Conservation (phyloP, 1,140 invertebrate species). For the Calliphora vicina region DNA sequence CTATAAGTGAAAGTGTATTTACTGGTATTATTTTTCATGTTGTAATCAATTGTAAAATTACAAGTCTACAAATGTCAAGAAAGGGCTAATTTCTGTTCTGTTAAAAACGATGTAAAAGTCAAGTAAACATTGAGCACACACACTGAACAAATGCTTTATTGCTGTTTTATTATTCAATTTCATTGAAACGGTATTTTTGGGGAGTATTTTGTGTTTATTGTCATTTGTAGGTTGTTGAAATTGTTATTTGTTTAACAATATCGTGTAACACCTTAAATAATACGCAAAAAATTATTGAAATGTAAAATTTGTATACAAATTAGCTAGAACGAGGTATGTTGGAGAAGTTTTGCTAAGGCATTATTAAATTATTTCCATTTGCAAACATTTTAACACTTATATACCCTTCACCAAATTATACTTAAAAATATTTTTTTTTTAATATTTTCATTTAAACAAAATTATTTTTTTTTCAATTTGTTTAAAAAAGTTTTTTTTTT, state of each 20-base stretch:
- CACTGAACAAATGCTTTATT: background rate
- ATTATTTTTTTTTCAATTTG: too few species aligned
- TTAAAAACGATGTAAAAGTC: constrained; percentile 22
- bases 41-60: constrained; percentile 30
- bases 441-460: too few species aligned
- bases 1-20: constrained; percentile 25
- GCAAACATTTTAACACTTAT: too few species aligned
- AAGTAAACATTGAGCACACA: constrained; percentile 9
- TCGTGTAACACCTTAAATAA: constrained; percentile 23
- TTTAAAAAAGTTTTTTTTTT: too few species aligned
- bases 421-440: too few species aligned
- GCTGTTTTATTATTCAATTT: background rate
- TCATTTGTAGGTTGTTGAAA: background rate
- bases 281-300: constrained; percentile 24
- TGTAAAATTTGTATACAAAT: constrained; percentile 30
- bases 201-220: constrained; percentile 13
- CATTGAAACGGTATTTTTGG: constrained; percentile 3
- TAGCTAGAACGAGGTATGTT: background rate
- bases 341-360: background rate
- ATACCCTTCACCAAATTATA: too few species aligned
- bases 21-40: background rate
- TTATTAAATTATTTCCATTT: too few species aligned
- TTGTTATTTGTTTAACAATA: constrained; percentile 32
- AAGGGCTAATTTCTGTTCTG: background rate
- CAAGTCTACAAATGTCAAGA: background rate